Base-by-base conservation (phyloP, 2,888 invertebrate species). In the Lasioglossum oenotherae region DNA sequence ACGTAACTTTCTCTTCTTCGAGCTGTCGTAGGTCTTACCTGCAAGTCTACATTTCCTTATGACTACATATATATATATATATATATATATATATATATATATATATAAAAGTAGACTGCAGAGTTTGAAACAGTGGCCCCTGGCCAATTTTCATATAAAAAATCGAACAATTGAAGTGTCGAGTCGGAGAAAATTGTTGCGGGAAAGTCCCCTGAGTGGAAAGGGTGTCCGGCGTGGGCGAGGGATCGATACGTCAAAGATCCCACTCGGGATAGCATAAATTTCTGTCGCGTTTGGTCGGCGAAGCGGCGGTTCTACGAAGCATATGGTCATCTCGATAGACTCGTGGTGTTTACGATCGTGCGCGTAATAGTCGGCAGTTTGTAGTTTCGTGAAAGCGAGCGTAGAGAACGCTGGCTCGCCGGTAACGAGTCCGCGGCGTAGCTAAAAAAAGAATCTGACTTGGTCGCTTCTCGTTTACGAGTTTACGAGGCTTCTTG, bases 361-460 rank as follows among this genome's bases (percentile, higher is more conserved):
- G 64, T 3, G 16, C 31, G 35, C 64, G 64, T 31, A 64, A 64
- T 64, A 64, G 64, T 19, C 64, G 31, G 16, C 64, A 8, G 31
- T 27, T 64, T 6, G 64, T 64, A 64, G 64, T 64, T 64, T 64
- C 64, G 64, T 64, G 64, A 64, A 64, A 35, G 75, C 72, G 49
- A 23, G 31, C 73, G 57, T 64, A 31, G 64, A 44, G 31, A 27
- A 53, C 19, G 67, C 81, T 67, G 74, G 23, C 69, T 35, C 64
- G 74, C 31, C 35, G 31, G 19, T 19, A 64, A 64, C 64, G 64
- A 64, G 64, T 64, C 0, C 64, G 74, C 75, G 75, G 81, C 60
- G 44, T 76, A 72, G 49, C 87, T 78, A 85, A 82, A 86, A 81
- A 81, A 84, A 80, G 84, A 89, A 60, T 73, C 83, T 69, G 87